These are phyloP conservation scores for Sinhomidia bicolor DNA, from an alignment of 2,888 invertebrate genomes.

Conservation along the genomic window DNA sequence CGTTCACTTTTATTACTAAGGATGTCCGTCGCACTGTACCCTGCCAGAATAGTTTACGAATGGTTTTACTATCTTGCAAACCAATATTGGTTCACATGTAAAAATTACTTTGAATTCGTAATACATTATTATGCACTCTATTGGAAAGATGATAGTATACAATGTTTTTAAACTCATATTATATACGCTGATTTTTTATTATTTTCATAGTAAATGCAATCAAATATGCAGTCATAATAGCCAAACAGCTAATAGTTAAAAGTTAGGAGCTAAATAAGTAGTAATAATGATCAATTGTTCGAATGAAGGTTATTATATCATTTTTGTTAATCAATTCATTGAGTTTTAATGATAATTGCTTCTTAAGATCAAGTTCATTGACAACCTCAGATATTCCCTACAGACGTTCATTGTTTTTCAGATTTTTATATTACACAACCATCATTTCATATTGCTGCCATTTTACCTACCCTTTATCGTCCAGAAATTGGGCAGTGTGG, in stretches of 20 bases:
- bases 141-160: too few species aligned
- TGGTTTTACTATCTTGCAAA: too few species aligned
- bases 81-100: not conserved
- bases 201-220: too few species aligned
- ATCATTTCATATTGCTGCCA: too few species aligned
- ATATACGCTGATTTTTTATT: too few species aligned
- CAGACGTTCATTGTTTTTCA: not conserved
- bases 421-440: not conserved
- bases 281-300: not conserved
- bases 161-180: too few species aligned
- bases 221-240: too few species aligned
- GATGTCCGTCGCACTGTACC: slow-evolving; percentile 54
- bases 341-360: not conserved
- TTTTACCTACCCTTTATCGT: too few species aligned
- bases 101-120: too few species aligned
- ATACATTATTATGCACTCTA: too few species aligned
- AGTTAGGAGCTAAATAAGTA: not conserved
- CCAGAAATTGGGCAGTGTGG: too few species aligned
- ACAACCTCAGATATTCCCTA: not conserved
- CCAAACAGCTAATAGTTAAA: too few species aligned
- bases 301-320: slow-evolving; percentile 15
- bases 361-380: slow-evolving; percentile 1
- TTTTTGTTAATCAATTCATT: slow-evolving; percentile 5
- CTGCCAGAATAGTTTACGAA: slow-evolving; percentile 47
- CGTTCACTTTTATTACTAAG: not conserved